phyloP scores from a whole-genome alignment of 2,888 invertebrate genomes.

The Yponomeuta malinellus region DNA sequence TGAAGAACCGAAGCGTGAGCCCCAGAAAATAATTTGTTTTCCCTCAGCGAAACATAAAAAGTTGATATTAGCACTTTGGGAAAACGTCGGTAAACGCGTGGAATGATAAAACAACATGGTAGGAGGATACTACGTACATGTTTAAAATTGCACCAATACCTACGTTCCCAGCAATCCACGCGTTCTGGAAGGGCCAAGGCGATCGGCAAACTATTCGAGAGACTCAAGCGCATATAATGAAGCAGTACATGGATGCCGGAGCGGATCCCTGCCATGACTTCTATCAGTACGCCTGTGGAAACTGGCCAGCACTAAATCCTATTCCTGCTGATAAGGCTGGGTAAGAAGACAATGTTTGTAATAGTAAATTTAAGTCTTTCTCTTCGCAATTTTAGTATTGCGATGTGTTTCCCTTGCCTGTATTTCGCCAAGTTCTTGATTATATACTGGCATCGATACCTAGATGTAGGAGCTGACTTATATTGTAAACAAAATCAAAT shows the following conservation, averaged over 20 bases:
- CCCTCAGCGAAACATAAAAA: too few relatives aligned
- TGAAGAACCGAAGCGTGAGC: not conserved
- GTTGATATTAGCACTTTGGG: too few relatives aligned
- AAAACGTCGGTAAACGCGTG: not conserved
- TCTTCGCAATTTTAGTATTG: too few relatives aligned
- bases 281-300: slow-evolving; percentile 90
- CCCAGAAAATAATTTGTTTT: not conserved
- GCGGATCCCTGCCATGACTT: slow-evolving; percentile 89
- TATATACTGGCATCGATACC: too few relatives aligned
- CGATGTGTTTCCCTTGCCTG: too few relatives aligned
- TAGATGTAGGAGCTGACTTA: too few relatives aligned
- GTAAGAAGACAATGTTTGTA: slow-evolving; percentile 26
- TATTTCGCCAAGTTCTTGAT: too few relatives aligned
- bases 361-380: not conserved
- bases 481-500: too few relatives aligned
- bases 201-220: slow-evolving; percentile 72
- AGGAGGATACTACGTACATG: not conserved
- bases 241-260: slow-evolving; percentile 82
- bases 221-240: slow-evolving; percentile 83
- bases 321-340: slow-evolving; percentile 92
- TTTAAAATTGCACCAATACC: too few relatives aligned
- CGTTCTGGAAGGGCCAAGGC: slow-evolving; percentile 78
- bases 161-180: slow-evolving; percentile 50
- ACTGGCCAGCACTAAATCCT: slow-evolving; percentile 88
- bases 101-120: not conserved